Evolutionary conservation across 2,113 vertebrate genomes (phyloP).

Genomic region (Geococcyx californianus): DNA sequence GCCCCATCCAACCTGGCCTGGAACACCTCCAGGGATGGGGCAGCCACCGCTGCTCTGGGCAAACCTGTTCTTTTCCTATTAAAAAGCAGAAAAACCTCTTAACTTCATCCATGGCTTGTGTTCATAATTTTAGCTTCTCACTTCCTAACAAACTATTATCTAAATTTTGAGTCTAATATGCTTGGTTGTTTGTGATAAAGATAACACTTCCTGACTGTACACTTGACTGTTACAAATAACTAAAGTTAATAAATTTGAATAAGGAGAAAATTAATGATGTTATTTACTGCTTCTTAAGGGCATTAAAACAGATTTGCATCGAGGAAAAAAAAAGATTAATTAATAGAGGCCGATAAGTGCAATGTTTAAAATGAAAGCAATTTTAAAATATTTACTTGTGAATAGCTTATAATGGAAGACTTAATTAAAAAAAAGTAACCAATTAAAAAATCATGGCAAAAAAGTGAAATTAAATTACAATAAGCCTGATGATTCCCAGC

Average conservation of each 20-base stretch:
- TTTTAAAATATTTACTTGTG: not conserved
- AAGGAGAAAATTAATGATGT: slow-evolving; percentile 14
- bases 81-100: not conserved
- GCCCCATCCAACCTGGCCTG: too few relatives aligned
- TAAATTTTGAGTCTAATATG: not conserved
- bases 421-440: not conserved
- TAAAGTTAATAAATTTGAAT: not conserved
- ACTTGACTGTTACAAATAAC: not conserved
- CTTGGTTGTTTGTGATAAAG: not conserved
- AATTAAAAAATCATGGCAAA: not conserved
- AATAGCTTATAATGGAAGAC: not conserved
- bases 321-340: not conserved
- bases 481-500: not conserved
- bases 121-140: not conserved
- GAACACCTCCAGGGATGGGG: too few relatives aligned
- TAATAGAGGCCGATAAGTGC: not conserved
- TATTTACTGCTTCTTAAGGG: slow-evolving; percentile 32
- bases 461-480: not conserved
- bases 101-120: not conserved
- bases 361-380: not conserved
- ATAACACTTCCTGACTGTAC: not conserved
- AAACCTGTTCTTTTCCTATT: not conserved
- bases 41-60: too few relatives aligned
- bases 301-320: slow-evolving; percentile 14
- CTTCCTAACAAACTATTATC: not conserved